Evolutionary conservation across 2,888 invertebrate genomes (phyloP).

Genomic region (Lasioglossum zephyrum): DNA sequence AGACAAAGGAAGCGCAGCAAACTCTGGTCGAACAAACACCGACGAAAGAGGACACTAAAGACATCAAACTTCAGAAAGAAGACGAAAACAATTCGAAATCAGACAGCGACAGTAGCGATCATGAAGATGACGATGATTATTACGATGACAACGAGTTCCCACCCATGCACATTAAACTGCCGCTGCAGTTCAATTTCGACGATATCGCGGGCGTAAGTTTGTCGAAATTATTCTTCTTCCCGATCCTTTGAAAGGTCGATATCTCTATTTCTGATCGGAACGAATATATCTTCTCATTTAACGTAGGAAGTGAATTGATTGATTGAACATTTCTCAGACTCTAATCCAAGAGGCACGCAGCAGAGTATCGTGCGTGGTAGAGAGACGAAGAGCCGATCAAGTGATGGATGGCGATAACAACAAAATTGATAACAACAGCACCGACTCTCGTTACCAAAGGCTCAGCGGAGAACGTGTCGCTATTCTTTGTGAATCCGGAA

Average conservation of each 20-base stretch:
- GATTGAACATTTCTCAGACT: slow-evolving; percentile 77
- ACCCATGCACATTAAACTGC: slow-evolving; percentile 89
- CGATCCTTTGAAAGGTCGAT: too few species aligned
- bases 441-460: slow-evolving; percentile 89
- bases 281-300: too few species aligned
- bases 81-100: slow-evolving; percentile 84
- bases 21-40: slow-evolving; percentile 72
- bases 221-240: too few species aligned
- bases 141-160: slow-evolving; percentile 84
- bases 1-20: slow-evolving; percentile 75
- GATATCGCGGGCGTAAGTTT: slow-evolving; percentile 89
- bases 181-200: slow-evolving; percentile 93
- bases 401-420: slow-evolving; percentile 92
- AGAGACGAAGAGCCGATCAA: slow-evolving; percentile 93
- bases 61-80: slow-evolving; percentile 85
- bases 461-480: slow-evolving; percentile 94
- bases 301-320: too few species aligned
- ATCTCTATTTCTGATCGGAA: too few species aligned
- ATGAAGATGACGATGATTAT: slow-evolving; percentile 85
- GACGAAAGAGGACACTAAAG: slow-evolving; percentile 74
- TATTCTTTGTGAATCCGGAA: slow-evolving; percentile 94
- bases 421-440: slow-evolving; percentile 88
- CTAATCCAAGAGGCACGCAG: slow-evolving; percentile 87
- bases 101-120: slow-evolving; percentile 86
- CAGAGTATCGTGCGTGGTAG: slow-evolving; percentile 95